A percentile compares a stretch with the other conserved stretches of the same genome.
Conservation (phyloP, 1,140 invertebrate species). For the Dryas iulia region DNA sequence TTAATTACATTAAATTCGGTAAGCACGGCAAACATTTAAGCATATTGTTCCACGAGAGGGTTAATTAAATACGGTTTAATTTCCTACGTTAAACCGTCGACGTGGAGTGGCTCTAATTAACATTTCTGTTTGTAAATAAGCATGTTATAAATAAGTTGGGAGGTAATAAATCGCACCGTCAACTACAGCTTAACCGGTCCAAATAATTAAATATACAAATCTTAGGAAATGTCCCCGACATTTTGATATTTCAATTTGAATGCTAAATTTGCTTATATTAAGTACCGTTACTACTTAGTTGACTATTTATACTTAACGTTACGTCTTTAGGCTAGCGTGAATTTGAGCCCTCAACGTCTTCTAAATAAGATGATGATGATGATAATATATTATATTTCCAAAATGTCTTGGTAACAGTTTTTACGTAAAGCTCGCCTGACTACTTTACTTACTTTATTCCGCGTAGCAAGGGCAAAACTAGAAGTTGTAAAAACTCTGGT, state of each 20-base stretch:
- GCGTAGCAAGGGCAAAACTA: too few relatives aligned
- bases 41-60: conserved; percentile 21
- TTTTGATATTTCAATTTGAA: background rate
- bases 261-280: background rate
- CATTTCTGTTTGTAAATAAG: conserved; percentile 16
- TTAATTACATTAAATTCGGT: conserved; percentile 27
- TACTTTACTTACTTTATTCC: too few relatives aligned
- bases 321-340: too few relatives aligned
- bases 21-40: conserved; percentile 21
- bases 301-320: too few relatives aligned
- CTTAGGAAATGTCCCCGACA: background rate
- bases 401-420: too few relatives aligned
- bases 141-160: conserved; percentile 6
- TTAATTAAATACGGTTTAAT: conserved; percentile 30
- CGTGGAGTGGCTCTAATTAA: conserved; percentile 20
- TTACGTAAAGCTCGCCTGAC: too few relatives aligned
- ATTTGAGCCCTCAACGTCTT: too few relatives aligned
- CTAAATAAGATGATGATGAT: too few relatives aligned
- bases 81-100: conserved; percentile 24
- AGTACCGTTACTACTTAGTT: too few relatives aligned
- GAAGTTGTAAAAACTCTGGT: too few relatives aligned
- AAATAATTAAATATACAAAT: conserved; percentile 7
- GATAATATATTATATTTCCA: too few relatives aligned
- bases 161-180: conserved; percentile 10
- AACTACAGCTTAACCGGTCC: conserved; percentile 1